A percentile compares a stretch with the other conserved stretches of the same genome.
Conservation (phyloP, 2,113 vertebrate species). For the Neogobius melanostomus region DNA sequence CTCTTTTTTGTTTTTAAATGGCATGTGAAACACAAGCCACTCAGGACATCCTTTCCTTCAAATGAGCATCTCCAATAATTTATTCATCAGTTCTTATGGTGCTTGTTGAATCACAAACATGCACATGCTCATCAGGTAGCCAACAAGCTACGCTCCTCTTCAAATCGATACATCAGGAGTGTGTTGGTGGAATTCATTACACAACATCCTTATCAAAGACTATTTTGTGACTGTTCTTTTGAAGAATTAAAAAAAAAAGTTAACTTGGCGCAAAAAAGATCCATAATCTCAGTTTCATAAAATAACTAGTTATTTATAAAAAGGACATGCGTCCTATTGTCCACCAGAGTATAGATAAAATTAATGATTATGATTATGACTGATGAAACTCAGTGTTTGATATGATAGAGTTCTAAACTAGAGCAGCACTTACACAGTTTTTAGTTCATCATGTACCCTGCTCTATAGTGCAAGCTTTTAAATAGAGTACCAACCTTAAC, state of each 20-base stretch:
- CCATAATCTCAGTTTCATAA: no score
- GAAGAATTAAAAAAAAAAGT: no score
- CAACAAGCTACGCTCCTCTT: background rate
- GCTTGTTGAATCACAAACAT: background rate
- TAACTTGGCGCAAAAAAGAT: no score
- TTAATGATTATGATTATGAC: background rate
- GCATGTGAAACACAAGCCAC: background rate
- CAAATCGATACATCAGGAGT: background rate
- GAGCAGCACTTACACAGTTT: background rate
- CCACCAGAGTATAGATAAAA: background rate
- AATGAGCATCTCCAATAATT: background rate
- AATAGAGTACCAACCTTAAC: conserved; percentile 12
- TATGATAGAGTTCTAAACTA: conserved; percentile 20
- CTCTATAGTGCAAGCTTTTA: conserved; percentile 10
- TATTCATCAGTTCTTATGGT: background rate
- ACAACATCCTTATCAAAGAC: no score
- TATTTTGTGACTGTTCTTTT: no score
- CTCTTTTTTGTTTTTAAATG: background rate
- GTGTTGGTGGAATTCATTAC: background rate
- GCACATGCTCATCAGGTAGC: background rate
- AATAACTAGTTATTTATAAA: no score
- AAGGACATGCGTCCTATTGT: no score
- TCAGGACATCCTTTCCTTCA: background rate
- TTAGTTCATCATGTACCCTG: conserved; percentile 18
- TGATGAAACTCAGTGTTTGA: background rate